Evolutionary conservation across 2,888 invertebrate species (phyloP).

Genomic region (Lamellibrachia columna): DNA sequence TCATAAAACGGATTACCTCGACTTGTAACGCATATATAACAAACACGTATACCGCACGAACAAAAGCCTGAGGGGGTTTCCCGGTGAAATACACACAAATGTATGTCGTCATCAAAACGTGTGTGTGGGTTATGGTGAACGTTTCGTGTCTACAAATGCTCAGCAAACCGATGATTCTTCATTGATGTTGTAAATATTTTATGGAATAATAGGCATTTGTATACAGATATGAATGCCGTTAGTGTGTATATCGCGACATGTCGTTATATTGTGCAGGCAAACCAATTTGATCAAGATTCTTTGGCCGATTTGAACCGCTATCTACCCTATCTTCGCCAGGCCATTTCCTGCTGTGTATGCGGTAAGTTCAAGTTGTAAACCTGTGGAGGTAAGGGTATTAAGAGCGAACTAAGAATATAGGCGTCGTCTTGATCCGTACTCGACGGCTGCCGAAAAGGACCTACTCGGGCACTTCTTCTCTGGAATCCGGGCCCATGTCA

Average conservation of each 20-base stretch:
- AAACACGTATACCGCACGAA: neutral
- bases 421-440: too few relatives aligned
- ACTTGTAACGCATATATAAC: neutral
- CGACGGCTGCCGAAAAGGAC: too few relatives aligned
- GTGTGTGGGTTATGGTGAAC: neutral
- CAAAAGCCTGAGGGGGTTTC: neutral
- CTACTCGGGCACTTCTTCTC: too few relatives aligned
- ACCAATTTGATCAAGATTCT: constrained; percentile 73
- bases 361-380: constrained; percentile 69
- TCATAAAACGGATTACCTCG: neutral
- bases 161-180: neutral
- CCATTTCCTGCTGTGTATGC: constrained; percentile 89
- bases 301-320: constrained; percentile 85
- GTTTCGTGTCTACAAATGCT: neutral
- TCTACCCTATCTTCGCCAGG: constrained; percentile 85
- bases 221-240: constrained; percentile 79
- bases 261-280: constrained; percentile 80
- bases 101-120: constrained; percentile 6
- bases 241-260: constrained; percentile 85
- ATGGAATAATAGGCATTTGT: neutral
- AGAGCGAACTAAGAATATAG: too few relatives aligned
- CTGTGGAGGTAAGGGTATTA: too few relatives aligned
- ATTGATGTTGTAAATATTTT: constrained; percentile 2
- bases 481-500: too few relatives aligned
- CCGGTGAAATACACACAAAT: neutral